Conservation (phyloP, 2,888 invertebrate genomes). For the Laothoe populi region DNA sequence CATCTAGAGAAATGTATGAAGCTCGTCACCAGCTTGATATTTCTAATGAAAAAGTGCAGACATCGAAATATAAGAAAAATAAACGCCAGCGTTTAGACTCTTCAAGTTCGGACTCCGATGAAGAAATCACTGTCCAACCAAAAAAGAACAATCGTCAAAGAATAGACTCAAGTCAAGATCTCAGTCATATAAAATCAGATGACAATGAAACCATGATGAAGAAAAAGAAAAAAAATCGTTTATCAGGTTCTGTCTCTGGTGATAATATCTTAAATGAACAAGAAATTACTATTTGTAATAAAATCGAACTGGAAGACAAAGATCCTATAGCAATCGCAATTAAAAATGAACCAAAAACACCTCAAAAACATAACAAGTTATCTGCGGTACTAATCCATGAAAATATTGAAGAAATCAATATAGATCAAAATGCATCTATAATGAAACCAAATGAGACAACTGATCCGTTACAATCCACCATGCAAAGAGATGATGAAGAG, state of each 20-base stretch:
- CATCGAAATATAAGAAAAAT: constrained; percentile 45
- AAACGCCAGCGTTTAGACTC: constrained; percentile 57
- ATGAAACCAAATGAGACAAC: constrained; percentile 51
- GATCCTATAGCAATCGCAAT: constrained; percentile 62
- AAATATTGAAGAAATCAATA: constrained; percentile 57
- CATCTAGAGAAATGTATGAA: constrained; percentile 76
- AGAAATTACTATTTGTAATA: constrained; percentile 62
- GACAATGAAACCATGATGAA: constrained; percentile 42
- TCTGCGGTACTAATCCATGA: constrained; percentile 58
- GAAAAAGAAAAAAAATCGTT: constrained; percentile 49
- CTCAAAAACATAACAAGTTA: constrained; percentile 55
- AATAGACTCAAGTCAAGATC: constrained; percentile 64
- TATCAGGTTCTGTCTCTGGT: constrained; percentile 54
- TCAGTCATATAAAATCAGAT: constrained; percentile 39
- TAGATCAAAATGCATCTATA: constrained; percentile 55
- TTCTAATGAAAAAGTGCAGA: constrained; percentile 43
- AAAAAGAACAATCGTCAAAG: constrained; percentile 62
- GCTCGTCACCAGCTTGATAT: constrained; percentile 64
- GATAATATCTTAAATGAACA: constrained; percentile 57
- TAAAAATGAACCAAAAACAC: constrained; percentile 69
- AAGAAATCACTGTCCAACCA: constrained; percentile 40
- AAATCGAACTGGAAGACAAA: constrained; percentile 43
- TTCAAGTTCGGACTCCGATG: constrained; percentile 56
- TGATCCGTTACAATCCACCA: constrained; percentile 63
- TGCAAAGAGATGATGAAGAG: constrained; percentile 43